Evolutionary conservation across 2,113 vertebrate species (phyloP).

Genomic region (Pollimyrus isidori): DNA sequence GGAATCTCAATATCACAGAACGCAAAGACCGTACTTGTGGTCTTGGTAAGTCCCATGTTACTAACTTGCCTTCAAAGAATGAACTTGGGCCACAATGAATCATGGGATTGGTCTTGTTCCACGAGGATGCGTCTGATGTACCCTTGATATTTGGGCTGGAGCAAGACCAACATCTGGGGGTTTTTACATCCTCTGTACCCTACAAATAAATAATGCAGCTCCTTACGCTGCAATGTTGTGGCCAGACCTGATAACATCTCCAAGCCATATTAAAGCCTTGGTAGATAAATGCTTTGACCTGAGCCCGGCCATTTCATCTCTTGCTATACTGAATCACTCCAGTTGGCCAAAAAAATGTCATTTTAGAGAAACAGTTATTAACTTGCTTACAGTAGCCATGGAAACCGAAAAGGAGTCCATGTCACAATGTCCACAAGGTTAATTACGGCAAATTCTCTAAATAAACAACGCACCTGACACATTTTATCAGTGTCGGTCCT

Average conservation of each 20-base stretch:
- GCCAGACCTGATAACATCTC: constrained; percentile 6
- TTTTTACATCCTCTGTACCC: background rate
- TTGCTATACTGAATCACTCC: constrained; percentile 11
- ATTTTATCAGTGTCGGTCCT: background rate
- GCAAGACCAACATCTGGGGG: too few relatives aligned
- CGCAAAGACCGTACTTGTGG: too few relatives aligned
- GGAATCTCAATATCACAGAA: too few relatives aligned
- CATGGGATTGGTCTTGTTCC: too few relatives aligned
- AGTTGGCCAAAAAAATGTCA: background rate
- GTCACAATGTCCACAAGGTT: background rate
- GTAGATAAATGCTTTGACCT: constrained; percentile 18
- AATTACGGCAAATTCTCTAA: background rate
- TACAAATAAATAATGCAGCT: constrained; percentile 14
- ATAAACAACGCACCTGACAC: background rate
- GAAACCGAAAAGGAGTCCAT: background rate
- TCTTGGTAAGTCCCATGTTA: too few relatives aligned
- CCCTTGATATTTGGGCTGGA: too few relatives aligned
- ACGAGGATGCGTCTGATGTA: too few relatives aligned
- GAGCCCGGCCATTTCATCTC: constrained; percentile 2
- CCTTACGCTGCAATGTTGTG: background rate
- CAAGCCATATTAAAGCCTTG: constrained; percentile 9
- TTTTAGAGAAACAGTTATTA: background rate
- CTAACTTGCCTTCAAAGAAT: too few relatives aligned
- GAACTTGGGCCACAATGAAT: too few relatives aligned
- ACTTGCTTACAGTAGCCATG: background rate